phyloP scores from a whole-genome alignment of 2,797 vertebrate species.

The Hoplostethus atlanticus region DNA sequence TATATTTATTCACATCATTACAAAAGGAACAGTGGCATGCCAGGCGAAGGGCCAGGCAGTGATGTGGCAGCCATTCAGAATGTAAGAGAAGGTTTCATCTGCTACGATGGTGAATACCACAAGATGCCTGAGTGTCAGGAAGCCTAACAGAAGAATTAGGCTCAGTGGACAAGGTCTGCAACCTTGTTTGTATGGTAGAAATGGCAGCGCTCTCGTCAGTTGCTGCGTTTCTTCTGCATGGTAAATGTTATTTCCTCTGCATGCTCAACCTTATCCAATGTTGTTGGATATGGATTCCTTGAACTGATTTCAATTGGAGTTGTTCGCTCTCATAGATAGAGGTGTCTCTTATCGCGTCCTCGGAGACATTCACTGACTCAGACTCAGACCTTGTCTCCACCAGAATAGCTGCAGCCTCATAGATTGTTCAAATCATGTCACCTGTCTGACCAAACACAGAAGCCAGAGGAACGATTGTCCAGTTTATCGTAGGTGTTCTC shows the following conservation, averaged over 20 bases:
- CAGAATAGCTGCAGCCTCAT: background rate
- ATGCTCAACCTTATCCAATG: background rate
- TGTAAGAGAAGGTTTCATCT: constrained; percentile 21
- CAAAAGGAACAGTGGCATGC: constrained; percentile 45
- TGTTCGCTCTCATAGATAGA: constrained; percentile 2
- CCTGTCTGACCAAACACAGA: constrained; percentile 13
- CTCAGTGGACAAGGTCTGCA: background rate
- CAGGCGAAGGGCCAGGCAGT: constrained; percentile 6
- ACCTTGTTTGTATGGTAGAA: constrained; percentile 10
- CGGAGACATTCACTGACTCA: constrained; percentile 22
- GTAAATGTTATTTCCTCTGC: background rate
- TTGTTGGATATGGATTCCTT: background rate
- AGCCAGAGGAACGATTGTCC: constrained; percentile 17
- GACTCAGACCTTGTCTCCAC: background rate
- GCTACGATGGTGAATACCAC: background rate
- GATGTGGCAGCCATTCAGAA: constrained; percentile 32
- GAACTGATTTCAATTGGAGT: background rate
- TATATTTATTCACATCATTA: constrained; percentile 49
- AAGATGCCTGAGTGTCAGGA: constrained; percentile 14
- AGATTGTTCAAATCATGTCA: constrained; percentile 27
- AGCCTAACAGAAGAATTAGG: constrained; percentile 2
- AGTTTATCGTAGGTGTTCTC: constrained; percentile 8
- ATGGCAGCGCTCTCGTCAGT: background rate
- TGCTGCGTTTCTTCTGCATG: background rate
- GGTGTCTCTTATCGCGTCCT: background rate